Evolutionary conservation across 2,888 invertebrate genomes (phyloP), one percentile per base, ranked within the genome.

Genomic region (Drosophila macrospina): DNA sequence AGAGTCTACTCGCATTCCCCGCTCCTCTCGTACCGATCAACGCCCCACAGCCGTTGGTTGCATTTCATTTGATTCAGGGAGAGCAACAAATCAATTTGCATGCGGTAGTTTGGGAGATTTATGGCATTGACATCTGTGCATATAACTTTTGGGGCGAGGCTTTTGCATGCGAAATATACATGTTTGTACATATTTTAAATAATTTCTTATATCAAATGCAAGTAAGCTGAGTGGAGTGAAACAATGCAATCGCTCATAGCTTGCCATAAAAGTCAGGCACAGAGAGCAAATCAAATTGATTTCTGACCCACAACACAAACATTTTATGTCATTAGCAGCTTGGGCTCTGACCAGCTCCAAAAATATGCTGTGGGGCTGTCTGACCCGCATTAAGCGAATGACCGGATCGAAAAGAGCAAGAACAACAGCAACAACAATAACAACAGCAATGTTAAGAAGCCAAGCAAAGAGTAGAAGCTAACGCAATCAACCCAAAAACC

Each of bases 71-170:
- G 70, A 83, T 83, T 80, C 80, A 74, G 69, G 66, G 72, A 64
- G 69, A 74, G 83, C 80, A 87, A 82, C 80, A 85, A 85, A 85
- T 87, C 87, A 85, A 85, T 85, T 87, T 82, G 79, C 83, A 86
- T 78, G 74, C 73, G 74, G 73, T 74, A 78, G 72, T 78, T 80
- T 69, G 37, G 66, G 39, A 71, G 73, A 83, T 83, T 83, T 83
- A 83, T 83, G 71, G 62, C 78, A 62, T 62, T 69, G 63, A 28
- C 68, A 74, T 62, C 42, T 71, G 76, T 55, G 65, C 44, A 56
- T 45, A 61, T 75, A 32, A 61, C 48, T 67, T 59, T 70, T 59
- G 47, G 65, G 68, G 77, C 60, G 76, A 44, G 42, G 36, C 60
- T 54, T 61, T 48, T 37, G 54, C 48, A 63, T 66, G 52, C 71